These are phyloP conservation scores for Hipparchia sbordonii DNA, from an alignment of 2,888 invertebrate genomes.

Conservation along the genomic window DNA sequence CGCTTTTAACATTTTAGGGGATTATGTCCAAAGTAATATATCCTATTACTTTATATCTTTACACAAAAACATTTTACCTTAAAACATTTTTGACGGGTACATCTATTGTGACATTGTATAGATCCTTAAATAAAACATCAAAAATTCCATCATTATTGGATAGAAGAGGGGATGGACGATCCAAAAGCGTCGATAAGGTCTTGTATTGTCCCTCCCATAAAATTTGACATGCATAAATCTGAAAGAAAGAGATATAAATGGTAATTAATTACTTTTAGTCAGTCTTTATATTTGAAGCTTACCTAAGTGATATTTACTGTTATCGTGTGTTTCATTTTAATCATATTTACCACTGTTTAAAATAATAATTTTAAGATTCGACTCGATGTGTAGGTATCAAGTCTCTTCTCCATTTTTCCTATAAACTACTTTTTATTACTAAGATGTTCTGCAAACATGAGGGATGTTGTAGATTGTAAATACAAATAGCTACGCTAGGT, in stretches of 20 bases:
- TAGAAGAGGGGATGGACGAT: constrained; percentile 84
- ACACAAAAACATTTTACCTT: constrained; percentile 16
- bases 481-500: no score
- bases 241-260: constrained; percentile 28
- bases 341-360: no score
- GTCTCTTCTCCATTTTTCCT: no score
- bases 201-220: constrained; percentile 86
- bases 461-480: background rate
- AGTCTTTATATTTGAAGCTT: no score
- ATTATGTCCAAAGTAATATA: constrained; percentile 7
- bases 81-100: constrained; percentile 54
- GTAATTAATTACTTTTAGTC: no score
- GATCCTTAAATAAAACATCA: constrained; percentile 78
- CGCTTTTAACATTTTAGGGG: constrained; percentile 29
- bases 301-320: no score
- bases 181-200: constrained; percentile 85
- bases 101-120: constrained; percentile 78
- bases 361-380: no score
- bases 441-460: no score
- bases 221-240: constrained; percentile 87
- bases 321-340: no score
- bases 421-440: no score
- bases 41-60: constrained; percentile 15
- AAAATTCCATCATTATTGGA: constrained; percentile 80
- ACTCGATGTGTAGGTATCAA: no score